A percentile compares a stretch with the other conserved stretches of the same genome.
Evolutionary conservation across 2,797 vertebrate species (phyloP).

Genomic region (Ibycter americanus): DNA sequence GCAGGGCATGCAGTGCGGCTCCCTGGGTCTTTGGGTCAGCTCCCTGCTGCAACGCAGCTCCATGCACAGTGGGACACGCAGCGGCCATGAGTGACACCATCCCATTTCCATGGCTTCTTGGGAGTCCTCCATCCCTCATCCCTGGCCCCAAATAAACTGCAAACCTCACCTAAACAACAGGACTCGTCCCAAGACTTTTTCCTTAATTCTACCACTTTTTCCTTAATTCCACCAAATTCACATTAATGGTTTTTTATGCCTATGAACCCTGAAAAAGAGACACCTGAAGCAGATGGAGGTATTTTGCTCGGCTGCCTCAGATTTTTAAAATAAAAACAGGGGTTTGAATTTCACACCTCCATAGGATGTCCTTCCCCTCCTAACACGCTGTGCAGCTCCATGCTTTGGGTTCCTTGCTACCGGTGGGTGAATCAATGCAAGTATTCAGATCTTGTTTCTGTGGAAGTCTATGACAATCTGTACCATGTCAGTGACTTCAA

Average conservation of each 20-base stretch:
- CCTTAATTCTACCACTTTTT: background rate
- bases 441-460: background rate
- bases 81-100: background rate
- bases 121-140: background rate
- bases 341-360: background rate
- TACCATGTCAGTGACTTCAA: too few species aligned
- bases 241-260: background rate
- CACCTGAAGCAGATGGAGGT: background rate
- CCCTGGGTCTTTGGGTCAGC: accelerated
- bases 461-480: background rate
- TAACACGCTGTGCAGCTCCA: accelerated
- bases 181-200: background rate
- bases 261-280: background rate
- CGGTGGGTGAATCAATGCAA: background rate
- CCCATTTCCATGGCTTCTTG: background rate
- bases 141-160: background rate
- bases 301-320: background rate
- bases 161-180: background rate
- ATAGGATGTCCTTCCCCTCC: background rate
- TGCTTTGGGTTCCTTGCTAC: background rate
- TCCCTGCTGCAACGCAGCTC: background rate
- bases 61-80: accelerated
- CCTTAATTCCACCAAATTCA: background rate
- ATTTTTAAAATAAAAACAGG: background rate
- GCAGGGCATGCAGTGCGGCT: accelerated